These are phyloP conservation scores for Limenitis camilla DNA, from an alignment of 2,888 invertebrate genomes.

Conservation along the genomic window DNA sequence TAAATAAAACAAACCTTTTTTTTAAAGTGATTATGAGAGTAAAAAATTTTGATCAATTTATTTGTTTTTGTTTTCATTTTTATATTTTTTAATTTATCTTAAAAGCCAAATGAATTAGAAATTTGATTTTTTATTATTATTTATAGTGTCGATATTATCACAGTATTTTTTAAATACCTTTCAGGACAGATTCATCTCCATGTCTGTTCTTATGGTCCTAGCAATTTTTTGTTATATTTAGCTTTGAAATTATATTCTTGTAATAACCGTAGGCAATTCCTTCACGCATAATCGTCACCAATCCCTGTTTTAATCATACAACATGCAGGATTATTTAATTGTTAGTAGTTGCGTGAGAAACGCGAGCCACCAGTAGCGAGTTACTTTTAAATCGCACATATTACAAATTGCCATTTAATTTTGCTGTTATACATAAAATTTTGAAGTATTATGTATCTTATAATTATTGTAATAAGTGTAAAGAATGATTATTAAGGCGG, in stretches of 20 bases:
- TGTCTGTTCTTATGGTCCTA: too few relatives aligned
- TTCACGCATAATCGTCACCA: slow-evolving; percentile 32
- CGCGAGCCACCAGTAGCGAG: slow-evolving; percentile 63
- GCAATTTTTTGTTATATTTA: too few relatives aligned
- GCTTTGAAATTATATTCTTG: neutral
- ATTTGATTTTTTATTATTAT: too few relatives aligned
- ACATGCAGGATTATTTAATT: slow-evolving; percentile 58
- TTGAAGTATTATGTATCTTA: slow-evolving; percentile 8
- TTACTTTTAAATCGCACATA: slow-evolving; percentile 47
- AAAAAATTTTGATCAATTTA: too few relatives aligned
- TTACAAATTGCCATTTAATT: slow-evolving; percentile 27
- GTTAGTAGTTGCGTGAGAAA: slow-evolving; percentile 69
- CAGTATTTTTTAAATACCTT: too few relatives aligned
- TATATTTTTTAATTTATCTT: too few relatives aligned
- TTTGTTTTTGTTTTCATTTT: too few relatives aligned
- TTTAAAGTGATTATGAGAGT: too few relatives aligned
- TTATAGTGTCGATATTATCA: too few relatives aligned
- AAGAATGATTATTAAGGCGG: slow-evolving; percentile 14
- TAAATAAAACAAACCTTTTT: too few relatives aligned
- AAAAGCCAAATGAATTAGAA: too few relatives aligned
- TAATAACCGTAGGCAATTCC: slow-evolving; percentile 3
- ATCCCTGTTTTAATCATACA: slow-evolving; percentile 54
- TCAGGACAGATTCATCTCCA: too few relatives aligned
- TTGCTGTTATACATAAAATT: slow-evolving; percentile 4
- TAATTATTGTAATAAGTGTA: slow-evolving; percentile 31